Evolutionary conservation across 2,888 invertebrate species (phyloP), one percentile per base, ranked within the genome.

Genomic region (Thecocarcelia acutangulata): DNA sequence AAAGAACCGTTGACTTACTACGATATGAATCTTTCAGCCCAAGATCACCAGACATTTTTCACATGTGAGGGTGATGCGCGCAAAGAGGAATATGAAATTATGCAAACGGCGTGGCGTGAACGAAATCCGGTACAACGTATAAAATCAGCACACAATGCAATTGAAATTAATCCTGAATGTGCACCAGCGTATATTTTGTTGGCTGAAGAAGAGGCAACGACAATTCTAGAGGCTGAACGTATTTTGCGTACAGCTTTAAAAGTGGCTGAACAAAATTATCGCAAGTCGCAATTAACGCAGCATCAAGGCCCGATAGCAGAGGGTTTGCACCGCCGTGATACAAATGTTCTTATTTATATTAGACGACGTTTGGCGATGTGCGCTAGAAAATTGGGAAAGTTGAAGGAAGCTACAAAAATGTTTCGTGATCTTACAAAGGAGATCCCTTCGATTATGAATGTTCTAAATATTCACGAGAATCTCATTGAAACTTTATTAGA

Each of bases 21-120:
- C 91, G 99, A 99, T 89, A 98, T 99, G 98, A 99, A 99, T 91
- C 92, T 99, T 54, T 98, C 98, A 0, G 98, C 99, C 19, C 98
- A 99, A 92, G 99, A 99, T 91, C 99, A 99, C 91, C 98, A 98
- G 90, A 97, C 97, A 4, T 97, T 97, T 91, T 97, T 98, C 89
- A 97, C 97, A 0, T 97, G 97, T 90, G 97, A 97, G 90, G 95
- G 90, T 83, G 80, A 98, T 90, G 93, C 93, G 1, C 96, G 96
- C 40, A 96, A 95, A 90, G 94, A 95, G 3, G 97, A 97, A 89
- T 97, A 96, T 91, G 97, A 97, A 91, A 95, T 97, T 86, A 97
- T 98, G 97, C 96, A 97, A 90, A 97, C 97, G 69, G 98, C 98
- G 15, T 98, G 98, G 98, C 89, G 98, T 85, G 98, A 98, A 92